A percentile compares a stretch with the other conserved stretches of the same genome.
These are phyloP conservation scores for Nasonia giraulti DNA, from an alignment of 1,140 invertebrate species.

Conservation along the genomic window DNA sequence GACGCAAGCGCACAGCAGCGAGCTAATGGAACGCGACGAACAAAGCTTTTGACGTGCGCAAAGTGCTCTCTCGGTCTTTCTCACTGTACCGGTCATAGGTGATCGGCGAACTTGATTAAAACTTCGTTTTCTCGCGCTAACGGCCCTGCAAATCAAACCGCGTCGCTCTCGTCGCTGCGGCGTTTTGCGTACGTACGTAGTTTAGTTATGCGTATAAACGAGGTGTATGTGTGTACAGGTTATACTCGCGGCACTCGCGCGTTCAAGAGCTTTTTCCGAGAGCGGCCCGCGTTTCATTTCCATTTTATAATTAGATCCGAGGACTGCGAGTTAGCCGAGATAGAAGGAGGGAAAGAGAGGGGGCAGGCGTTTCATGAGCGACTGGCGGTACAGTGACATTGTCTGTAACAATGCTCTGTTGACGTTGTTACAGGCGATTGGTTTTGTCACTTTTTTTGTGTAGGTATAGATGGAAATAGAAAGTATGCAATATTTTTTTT, in stretches of 20 bases:
- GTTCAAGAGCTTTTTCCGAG: background rate
- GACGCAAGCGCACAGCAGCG: too few relatives aligned
- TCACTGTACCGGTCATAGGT: background rate
- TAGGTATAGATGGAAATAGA: too few relatives aligned
- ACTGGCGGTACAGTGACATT: background rate
- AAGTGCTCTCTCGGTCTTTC: too few relatives aligned
- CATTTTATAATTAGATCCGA: conserved; percentile 24
- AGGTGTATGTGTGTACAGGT: too few relatives aligned
- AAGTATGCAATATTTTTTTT: too few relatives aligned
- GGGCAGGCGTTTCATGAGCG: background rate
- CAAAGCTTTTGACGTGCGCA: background rate
- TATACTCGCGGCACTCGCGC: background rate
- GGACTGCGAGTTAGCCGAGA: background rate
- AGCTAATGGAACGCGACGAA: too few relatives aligned
- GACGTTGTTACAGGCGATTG: too few relatives aligned
- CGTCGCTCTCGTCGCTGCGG: too few relatives aligned
- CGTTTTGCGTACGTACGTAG: too few relatives aligned
- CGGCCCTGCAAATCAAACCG: too few relatives aligned
- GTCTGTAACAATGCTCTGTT: background rate
- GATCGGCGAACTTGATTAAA: conserved; percentile 7
- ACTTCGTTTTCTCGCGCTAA: conserved; percentile 3
- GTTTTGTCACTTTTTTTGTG: too few relatives aligned
- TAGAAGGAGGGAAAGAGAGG: background rate
- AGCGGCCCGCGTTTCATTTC: conserved; percentile 13
- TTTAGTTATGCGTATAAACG: too few relatives aligned